Evolutionary conservation across 2,888 invertebrate genomes (phyloP), one percentile per base, ranked within the genome.

Genomic region (Tryphoninae sp.): DNA sequence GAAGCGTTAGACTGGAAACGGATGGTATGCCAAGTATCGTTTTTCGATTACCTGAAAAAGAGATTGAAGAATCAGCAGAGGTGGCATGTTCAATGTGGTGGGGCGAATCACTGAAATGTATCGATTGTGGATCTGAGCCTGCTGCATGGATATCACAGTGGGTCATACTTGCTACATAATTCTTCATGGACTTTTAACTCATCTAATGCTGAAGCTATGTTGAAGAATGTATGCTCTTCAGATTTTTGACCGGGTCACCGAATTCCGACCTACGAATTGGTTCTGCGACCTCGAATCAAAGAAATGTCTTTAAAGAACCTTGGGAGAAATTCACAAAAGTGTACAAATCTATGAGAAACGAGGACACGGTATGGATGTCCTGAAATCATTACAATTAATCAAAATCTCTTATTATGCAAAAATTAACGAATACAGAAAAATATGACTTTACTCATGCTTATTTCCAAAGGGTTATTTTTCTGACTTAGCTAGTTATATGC

Each of bases 81-180:
- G 75, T 87, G 22, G 83, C 86, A 9, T 90, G 89, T 55, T 85
- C 83, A 6, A 87, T 92, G 87, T 92, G 91, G 89, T 89, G 86
- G 80, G 92, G 92, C 76, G 91, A 92, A 73, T 58, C 83, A 78
- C 89, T 94, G 0, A 88, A 92, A 62, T 93, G 93, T 53, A 88
- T 93, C 76, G 95, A 95, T 89, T 95, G 95, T 91, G 95, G 95
- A 1, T 93, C 94, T 51, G 93, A 93, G 81, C 94, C 93, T 1
- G 93, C 94, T 0, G 89, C 92, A 62, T 96, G 95, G 95, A 90
- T 95, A 81, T 93, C 94, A 2, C 91, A 90, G 86, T 93, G 16
- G 16, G 68, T 16, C 0, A 68, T 13, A 23, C 16, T 23, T 75
- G 13, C n/a, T 1, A 62, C 4, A 53, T 3, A 42, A 2, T 33